Evolutionary conservation across 37 sponge, comb jelly and placozoan species (phyloP).

Genomic region (Amphimedon queenslandica): DNA sequence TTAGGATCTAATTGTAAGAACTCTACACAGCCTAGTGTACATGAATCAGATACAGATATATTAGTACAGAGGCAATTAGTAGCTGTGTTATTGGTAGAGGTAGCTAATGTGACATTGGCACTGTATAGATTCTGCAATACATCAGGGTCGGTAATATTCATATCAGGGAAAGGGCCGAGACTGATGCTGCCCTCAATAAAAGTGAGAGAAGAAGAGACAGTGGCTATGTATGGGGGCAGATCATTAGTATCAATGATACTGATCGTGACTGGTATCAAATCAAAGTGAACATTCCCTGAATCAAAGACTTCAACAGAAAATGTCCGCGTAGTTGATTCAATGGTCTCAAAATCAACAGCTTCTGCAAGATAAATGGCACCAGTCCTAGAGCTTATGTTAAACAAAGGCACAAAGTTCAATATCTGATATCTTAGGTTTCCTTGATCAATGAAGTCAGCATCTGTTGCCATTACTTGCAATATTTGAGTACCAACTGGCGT

Average conservation of each 20-base stretch:
- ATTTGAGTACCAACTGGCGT: slow-evolving; percentile 8
- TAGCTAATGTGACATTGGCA: slow-evolving; percentile 23
- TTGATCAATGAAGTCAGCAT: slow-evolving; percentile 26
- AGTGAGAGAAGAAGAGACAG: slow-evolving; percentile 10
- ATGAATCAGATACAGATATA: slow-evolving; percentile 6
- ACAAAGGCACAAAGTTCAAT: neutral
- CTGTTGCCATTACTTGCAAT: slow-evolving; percentile 19
- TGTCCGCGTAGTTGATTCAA: neutral
- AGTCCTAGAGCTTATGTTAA: slow-evolving; percentile 4
- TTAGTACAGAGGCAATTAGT: slow-evolving; percentile 18
- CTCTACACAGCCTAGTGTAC: slow-evolving; percentile 38
- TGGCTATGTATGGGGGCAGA: slow-evolving; percentile 25
- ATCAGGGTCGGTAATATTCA: slow-evolving; percentile 43
- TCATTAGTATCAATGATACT: slow-evolving; percentile 49
- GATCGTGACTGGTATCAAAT: slow-evolving; percentile 15
- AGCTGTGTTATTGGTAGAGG: neutral
- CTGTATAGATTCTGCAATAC: slow-evolving; percentile 23
- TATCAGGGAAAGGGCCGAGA: slow-evolving; percentile 18
- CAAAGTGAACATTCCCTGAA: neutral
- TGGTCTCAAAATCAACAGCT: slow-evolving; percentile 39
- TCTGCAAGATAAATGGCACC: slow-evolving; percentile 25
- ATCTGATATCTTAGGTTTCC: slow-evolving; percentile 26
- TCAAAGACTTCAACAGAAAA: slow-evolving; percentile 12
- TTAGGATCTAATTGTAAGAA: slow-evolving; percentile 35
- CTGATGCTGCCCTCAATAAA: slow-evolving; percentile 37